A percentile compares a stretch with the other conserved stretches of the same genome.
Evolutionary conservation across 2,113 vertebrate species (phyloP).

Genomic region (Rhinolophus ferrumequinum): DNA sequence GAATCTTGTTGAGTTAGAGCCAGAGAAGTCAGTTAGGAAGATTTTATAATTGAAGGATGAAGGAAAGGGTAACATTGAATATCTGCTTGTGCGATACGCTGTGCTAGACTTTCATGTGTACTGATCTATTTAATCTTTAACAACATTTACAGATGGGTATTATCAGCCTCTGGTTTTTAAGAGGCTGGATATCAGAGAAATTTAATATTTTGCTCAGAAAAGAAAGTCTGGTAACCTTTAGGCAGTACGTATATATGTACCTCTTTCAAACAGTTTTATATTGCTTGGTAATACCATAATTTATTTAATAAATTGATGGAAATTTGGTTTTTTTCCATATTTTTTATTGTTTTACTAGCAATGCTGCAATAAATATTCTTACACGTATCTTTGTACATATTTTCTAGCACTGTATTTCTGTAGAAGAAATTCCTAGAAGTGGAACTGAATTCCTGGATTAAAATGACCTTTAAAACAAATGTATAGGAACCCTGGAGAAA

Average conservation of each 20-base stretch:
- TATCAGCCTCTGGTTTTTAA: background rate
- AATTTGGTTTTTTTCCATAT: conserved; percentile 18
- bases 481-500: conserved; percentile 46
- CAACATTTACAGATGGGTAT: background rate
- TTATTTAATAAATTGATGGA: conserved; percentile 24
- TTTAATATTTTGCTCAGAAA: conserved; percentile 27
- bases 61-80: background rate
- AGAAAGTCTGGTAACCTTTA: background rate
- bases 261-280: background rate
- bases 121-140: background rate
- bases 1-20: background rate
- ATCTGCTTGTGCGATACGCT: background rate
- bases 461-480: conserved; percentile 53
- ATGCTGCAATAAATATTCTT: conserved; percentile 40
- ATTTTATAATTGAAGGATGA: conserved; percentile 26
- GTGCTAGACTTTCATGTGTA: background rate
- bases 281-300: background rate
- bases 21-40: background rate
- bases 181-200: conserved; percentile 13
- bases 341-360: background rate
- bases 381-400: conserved; percentile 34
- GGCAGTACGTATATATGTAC: background rate
- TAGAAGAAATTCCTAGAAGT: conserved; percentile 61
- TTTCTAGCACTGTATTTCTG: conserved; percentile 57
- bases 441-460: conserved; percentile 60